Conservation (phyloP, 2,797 vertebrate species). For the Adelosebastes latens region DNA sequence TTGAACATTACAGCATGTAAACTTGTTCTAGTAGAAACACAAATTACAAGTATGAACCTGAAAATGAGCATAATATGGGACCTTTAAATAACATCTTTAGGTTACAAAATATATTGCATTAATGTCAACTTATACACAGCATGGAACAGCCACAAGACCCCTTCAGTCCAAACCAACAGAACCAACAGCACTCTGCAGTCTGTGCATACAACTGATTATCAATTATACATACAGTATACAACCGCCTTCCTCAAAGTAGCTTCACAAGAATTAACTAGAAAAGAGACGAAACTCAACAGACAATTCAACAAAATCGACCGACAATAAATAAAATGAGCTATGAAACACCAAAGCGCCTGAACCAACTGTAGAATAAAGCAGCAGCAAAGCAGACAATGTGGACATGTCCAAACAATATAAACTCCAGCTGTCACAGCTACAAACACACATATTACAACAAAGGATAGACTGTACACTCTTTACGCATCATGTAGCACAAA, state of each 20-base stretch:
- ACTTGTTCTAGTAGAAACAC: no score
- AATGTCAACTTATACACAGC: background rate
- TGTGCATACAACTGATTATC: background rate
- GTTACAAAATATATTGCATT: background rate
- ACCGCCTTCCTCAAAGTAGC: background rate
- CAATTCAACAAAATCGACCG: background rate
- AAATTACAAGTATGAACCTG: no score
- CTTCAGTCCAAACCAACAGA: background rate
- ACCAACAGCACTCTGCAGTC: background rate
- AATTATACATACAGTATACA: background rate
- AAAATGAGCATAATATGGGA: no score
- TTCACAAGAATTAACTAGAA: background rate
- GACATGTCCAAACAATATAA: background rate
- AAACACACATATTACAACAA: background rate
- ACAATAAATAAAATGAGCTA: background rate
- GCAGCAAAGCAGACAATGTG: background rate
- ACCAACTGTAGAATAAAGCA: background rate
- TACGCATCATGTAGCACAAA: background rate
- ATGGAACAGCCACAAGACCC: background rate
- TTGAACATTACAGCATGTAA: no score
- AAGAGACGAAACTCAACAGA: background rate
- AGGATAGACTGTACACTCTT: background rate
- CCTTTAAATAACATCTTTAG: background rate
- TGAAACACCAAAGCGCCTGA: background rate
- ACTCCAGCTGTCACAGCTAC: background rate